phyloP scores from a whole-genome alignment of 2,113 vertebrate genomes.

The Ornithorhynchus anatinus region DNA sequence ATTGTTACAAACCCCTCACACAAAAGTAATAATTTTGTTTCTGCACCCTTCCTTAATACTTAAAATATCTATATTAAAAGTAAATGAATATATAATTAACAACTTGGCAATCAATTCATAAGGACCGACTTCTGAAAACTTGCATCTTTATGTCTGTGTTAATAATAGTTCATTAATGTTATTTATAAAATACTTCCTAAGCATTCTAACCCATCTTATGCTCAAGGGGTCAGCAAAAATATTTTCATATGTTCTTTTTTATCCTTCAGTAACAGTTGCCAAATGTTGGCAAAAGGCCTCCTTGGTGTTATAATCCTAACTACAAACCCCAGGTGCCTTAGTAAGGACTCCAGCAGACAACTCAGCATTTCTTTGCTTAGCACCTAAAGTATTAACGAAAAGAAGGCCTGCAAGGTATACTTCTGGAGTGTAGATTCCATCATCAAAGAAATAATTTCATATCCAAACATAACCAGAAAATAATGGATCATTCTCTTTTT shows the following conservation, averaged over 20 bases:
- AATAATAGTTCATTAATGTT: background rate
- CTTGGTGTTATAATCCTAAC: background rate
- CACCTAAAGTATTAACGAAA: background rate
- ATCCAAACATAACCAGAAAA: background rate
- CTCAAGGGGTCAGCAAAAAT: background rate
- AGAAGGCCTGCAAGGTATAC: background rate
- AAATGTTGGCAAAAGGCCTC: background rate
- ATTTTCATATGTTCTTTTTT: background rate
- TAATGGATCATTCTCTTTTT: background rate
- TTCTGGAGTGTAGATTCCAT: background rate
- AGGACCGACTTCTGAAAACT: background rate
- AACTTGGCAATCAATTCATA: background rate
- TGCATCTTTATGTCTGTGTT: background rate
- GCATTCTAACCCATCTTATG: background rate
- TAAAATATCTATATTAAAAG: constrained; percentile 3
- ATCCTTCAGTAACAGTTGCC: background rate
- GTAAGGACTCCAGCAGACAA: background rate
- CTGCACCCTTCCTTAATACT: constrained; percentile 42
- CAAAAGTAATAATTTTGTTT: constrained; percentile 58
- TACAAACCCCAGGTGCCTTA: accelerated
- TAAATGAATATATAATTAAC: constrained; percentile 42
- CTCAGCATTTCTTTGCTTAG: background rate
- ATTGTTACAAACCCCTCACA: constrained; percentile 49
- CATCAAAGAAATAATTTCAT: background rate
- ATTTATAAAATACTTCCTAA: background rate